Percentiles rank a stretch among this genome's conserved stretches.
phyloP scores from a whole-genome alignment of 2,113 vertebrate genomes.

The Strix aluco region DNA sequence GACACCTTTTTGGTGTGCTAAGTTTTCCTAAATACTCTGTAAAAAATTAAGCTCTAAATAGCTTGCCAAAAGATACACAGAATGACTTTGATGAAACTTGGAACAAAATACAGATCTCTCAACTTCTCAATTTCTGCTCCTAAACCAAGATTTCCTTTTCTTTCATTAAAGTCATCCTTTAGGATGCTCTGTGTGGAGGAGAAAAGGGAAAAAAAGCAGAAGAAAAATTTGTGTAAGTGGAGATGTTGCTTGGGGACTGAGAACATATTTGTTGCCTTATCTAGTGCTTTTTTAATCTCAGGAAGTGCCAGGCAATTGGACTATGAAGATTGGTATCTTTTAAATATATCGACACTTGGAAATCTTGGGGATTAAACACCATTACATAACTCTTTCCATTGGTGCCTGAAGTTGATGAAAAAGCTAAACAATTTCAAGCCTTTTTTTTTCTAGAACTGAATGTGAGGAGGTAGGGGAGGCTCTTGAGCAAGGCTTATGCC shows the following conservation, averaged over 20 bases:
- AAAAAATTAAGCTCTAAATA: background rate
- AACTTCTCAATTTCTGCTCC: background rate
- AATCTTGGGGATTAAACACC: constrained; percentile 30
- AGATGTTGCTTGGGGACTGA: background rate
- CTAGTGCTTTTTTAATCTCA: background rate
- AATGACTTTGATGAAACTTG: background rate
- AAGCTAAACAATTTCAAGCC: background rate
- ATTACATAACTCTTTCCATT: constrained; percentile 57
- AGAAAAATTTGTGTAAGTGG: background rate
- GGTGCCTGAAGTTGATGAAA: constrained; percentile 32
- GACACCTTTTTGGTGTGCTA: background rate
- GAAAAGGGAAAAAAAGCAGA: background rate
- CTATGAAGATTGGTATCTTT: constrained; percentile 57
- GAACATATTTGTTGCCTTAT: constrained; percentile 9
- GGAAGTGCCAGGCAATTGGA: constrained; percentile 8
- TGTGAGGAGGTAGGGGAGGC: background rate
- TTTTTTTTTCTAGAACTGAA: background rate
- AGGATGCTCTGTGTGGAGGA: background rate
- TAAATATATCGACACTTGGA: constrained; percentile 58
- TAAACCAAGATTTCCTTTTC: background rate
- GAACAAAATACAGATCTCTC: background rate
- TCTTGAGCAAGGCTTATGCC: constrained; percentile 8
- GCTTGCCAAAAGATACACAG: background rate
- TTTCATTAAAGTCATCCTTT: background rate
- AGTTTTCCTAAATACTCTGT: background rate